Evolutionary conservation across 2,113 vertebrate genomes (phyloP).

Genomic region (Malurus alboscapulatus): DNA sequence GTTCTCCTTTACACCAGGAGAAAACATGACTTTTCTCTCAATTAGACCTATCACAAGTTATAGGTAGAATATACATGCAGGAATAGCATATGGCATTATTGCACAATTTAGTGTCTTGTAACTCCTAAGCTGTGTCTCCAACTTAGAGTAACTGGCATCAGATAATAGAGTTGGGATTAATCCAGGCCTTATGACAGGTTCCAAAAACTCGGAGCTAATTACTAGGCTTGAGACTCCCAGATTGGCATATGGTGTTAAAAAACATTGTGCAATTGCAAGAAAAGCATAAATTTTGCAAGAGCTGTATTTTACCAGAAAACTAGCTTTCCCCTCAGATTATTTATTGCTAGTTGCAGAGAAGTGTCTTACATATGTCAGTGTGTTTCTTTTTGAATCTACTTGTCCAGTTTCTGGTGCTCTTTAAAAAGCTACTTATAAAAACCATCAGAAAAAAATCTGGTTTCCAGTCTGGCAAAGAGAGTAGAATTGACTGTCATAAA

Average conservation of each 20-base stretch:
- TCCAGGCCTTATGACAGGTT: slow-evolving; percentile 24
- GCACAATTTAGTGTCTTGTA: slow-evolving; percentile 17
- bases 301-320: neutral
- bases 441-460: neutral
- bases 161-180: slow-evolving; percentile 47
- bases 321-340: neutral
- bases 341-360: neutral
- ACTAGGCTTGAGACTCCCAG: neutral
- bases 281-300: slow-evolving; percentile 17
- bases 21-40: neutral
- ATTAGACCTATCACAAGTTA: neutral
- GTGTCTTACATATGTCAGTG: neutral
- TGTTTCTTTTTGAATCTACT: neutral
- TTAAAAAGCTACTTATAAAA: slow-evolving; percentile 15
- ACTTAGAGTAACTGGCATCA: slow-evolving; percentile 29
- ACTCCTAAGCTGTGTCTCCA: neutral
- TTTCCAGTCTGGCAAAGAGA: neutral
- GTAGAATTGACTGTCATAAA: neutral
- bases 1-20: neutral
- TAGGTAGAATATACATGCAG: neutral
- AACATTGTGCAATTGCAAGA: neutral
- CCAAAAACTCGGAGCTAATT: slow-evolving; percentile 53
- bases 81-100: neutral
- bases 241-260: slow-evolving; percentile 37
- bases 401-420: neutral